These are phyloP conservation scores for Steatocranus sp. DNA, from an alignment of 2,797 vertebrate genomes.

Conservation along the genomic window DNA sequence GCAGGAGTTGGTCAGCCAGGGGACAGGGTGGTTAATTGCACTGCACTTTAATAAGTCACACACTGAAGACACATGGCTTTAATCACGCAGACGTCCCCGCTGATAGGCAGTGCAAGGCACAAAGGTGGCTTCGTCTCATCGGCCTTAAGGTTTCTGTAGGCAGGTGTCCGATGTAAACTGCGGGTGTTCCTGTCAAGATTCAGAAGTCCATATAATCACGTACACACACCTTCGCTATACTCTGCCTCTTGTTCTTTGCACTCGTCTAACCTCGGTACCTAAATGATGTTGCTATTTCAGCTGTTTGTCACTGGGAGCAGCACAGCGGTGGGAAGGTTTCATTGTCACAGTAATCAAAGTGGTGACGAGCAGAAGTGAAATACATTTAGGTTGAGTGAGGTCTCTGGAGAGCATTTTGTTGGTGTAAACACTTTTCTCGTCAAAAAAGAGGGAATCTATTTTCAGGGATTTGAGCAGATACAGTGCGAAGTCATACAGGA, in stretches of 20 bases:
- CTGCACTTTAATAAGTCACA: constrained; percentile 73
- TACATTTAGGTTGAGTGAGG: constrained; percentile 36
- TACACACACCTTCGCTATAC: background rate
- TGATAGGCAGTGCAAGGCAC: constrained; percentile 40
- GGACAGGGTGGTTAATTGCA: constrained; percentile 68
- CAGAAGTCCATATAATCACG: constrained; percentile 4
- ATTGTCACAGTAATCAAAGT: constrained; percentile 44
- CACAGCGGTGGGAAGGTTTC: constrained; percentile 3
- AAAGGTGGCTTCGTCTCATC: constrained; percentile 33
- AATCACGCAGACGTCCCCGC: constrained; percentile 59
- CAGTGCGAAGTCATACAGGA: constrained; percentile 8
- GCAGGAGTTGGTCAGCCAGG: constrained; percentile 57
- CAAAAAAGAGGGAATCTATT: constrained; percentile 49
- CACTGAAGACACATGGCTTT: constrained; percentile 50
- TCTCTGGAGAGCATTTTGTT: constrained; percentile 53
- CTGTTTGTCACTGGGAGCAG: constrained; percentile 33
- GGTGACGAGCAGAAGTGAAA: constrained; percentile 27
- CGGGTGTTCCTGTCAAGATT: background rate
- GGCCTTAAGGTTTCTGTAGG: constrained; percentile 26
- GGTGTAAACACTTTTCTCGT: constrained; percentile 40
- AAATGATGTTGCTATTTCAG: constrained; percentile 49
- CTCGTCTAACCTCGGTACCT: constrained; percentile 1
- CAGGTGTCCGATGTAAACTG: constrained; percentile 10
- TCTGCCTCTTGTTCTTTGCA: background rate
- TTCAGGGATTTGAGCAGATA: constrained; percentile 39